A percentile compares a stretch with the other conserved stretches of the same genome.
Evolutionary conservation across 1,140 invertebrate species (phyloP).

Genomic region (Sweltsa coloradensis): DNA sequence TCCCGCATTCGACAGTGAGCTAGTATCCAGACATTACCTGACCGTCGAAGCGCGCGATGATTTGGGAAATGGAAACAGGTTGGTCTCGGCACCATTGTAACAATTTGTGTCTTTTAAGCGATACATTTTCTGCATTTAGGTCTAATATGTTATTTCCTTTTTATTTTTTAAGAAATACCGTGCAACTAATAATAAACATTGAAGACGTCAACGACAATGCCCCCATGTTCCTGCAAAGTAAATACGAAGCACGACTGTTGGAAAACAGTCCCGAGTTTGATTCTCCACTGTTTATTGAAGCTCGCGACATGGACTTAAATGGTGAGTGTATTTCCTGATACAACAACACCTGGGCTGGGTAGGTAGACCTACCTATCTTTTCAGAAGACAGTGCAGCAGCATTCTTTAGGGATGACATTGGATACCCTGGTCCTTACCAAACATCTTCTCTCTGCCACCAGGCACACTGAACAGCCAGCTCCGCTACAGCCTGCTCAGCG

Average conservation of each 20-base stretch:
- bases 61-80: constrained; percentile 68
- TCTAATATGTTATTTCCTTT: background rate
- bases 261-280: constrained; percentile 74
- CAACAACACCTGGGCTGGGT: no score
- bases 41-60: constrained; percentile 87
- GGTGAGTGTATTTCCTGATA: no score
- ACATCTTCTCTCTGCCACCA: constrained; percentile 25
- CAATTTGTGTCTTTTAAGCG: no score
- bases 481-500: constrained; percentile 64
- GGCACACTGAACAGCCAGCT: constrained; percentile 77
- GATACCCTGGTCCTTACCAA: no score
- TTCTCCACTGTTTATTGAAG: constrained; percentile 61
- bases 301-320: constrained; percentile 74
- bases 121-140: no score
- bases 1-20: constrained; percentile 74
- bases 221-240: constrained; percentile 65
- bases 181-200: constrained; percentile 71
- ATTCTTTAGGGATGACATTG: no score
- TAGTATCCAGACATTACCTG: constrained; percentile 72
- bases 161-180: constrained; percentile 48
- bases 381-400: no score
- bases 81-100: background rate
- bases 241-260: constrained; percentile 69
- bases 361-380: no score
- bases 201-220: constrained; percentile 83